Conservation (phyloP, 1,140 invertebrate genomes). For the Pachyrhynchus sulphureomaculatus region DNA sequence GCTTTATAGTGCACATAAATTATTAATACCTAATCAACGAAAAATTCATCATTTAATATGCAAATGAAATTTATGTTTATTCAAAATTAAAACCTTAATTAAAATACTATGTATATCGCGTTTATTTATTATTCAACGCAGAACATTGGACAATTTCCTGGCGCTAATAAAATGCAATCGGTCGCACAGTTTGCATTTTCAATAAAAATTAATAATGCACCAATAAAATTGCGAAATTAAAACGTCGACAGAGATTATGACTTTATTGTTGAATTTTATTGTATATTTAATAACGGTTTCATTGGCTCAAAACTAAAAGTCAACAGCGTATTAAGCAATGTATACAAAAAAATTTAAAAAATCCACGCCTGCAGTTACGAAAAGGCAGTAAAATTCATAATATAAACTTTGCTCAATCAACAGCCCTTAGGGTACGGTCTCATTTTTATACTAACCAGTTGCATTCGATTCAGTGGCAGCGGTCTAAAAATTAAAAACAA, state of each 20-base stretch:
- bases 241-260: slow-evolving; percentile 24
- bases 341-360: slow-evolving; percentile 44
- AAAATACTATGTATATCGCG: slow-evolving; percentile 11
- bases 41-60: background rate
- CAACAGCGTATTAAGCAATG: slow-evolving; percentile 45
- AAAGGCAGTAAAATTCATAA: slow-evolving; percentile 46
- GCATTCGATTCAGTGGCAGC: slow-evolving; percentile 24
- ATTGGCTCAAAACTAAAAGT: slow-evolving; percentile 44
- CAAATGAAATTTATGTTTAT: slow-evolving; percentile 17
- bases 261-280: slow-evolving; percentile 40
- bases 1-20: no score
- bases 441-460: slow-evolving; percentile 37
- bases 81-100: slow-evolving; percentile 28
- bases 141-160: slow-evolving; percentile 9
- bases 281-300: slow-evolving; percentile 43
- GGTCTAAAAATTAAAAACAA: no score
- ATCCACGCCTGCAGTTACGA: slow-evolving; percentile 41
- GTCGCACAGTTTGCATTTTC: slow-evolving; percentile 14
- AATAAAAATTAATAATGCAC: slow-evolving; percentile 30
- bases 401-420: slow-evolving; percentile 46
- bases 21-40: background rate
- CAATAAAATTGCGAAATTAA: slow-evolving; percentile 28
- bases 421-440: slow-evolving; percentile 33
- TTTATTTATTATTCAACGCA: slow-evolving; percentile 18
- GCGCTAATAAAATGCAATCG: slow-evolving; percentile 17